These are phyloP conservation scores for Trididemnum clinides DNA, from an alignment of 23 tunicate genomes.

Conservation along the genomic window DNA sequence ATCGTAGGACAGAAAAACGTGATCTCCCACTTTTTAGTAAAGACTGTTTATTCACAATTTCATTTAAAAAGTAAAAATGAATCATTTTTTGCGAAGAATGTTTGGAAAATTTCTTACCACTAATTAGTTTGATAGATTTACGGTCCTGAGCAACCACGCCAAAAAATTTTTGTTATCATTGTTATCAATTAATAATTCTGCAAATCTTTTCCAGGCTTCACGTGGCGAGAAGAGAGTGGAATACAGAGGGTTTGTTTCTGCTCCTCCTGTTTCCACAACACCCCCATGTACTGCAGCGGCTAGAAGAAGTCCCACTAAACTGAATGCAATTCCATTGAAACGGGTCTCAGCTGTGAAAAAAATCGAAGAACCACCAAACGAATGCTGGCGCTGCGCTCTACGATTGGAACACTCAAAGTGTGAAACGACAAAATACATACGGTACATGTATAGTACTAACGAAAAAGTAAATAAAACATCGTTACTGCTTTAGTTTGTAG, in stretches of 20 bases:
- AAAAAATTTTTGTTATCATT: too few species aligned
- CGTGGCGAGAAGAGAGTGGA: slow-evolving; percentile 78
- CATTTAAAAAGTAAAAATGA: too few species aligned
- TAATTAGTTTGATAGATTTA: too few species aligned
- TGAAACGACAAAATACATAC: slow-evolving; percentile 85
- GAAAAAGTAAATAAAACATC: neutral
- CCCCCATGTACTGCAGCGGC: slow-evolving; percentile 72
- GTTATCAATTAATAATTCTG: too few species aligned
- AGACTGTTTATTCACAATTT: too few species aligned
- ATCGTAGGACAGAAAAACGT: too few species aligned
- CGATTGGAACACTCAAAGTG: slow-evolving; percentile 84
- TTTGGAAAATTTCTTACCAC: too few species aligned
- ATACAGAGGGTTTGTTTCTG: slow-evolving; percentile 88
- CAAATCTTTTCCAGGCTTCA: slow-evolving; percentile 50
- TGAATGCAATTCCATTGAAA: slow-evolving; percentile 61
- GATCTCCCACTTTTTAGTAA: too few species aligned
- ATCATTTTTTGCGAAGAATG: too few species aligned
- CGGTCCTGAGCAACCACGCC: too few species aligned
- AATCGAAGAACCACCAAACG: slow-evolving; percentile 50
- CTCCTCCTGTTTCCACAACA: slow-evolving; percentile 78
- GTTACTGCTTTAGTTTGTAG: neutral
- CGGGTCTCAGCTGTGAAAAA: slow-evolving; percentile 52
- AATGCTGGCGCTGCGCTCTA: slow-evolving; percentile 92
- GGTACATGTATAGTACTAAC: slow-evolving; percentile 31
- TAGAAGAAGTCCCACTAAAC: slow-evolving; percentile 44